Base-by-base conservation (phyloP, 1,140 invertebrate genomes). In the Trypoxylus dichotomus region DNA sequence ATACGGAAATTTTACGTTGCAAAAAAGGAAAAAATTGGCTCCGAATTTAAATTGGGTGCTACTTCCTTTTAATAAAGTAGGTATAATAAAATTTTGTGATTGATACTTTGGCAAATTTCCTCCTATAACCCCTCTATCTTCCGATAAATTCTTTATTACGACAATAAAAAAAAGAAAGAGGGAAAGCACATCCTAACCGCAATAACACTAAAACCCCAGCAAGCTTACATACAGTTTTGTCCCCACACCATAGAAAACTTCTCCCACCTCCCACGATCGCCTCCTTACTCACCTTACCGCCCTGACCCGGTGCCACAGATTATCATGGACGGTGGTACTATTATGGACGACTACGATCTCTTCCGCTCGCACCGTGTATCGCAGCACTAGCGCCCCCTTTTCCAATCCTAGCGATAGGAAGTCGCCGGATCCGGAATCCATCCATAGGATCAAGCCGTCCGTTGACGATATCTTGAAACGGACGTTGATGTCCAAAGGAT, bases 401-500 rank as follows among this genome's bases (percentile, higher is more conserved):
- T 94, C 91, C 73, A 98, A 90, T 47, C 95, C 96, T 54, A 98
- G 88, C 13, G 94, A 93, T 21, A 98, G 87, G 87, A 94, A 98
- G 81, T 92, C 91, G 41, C 89, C 89, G 78, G 87, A 88, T 79
- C 89, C 89, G 80, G 92, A 90, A n/a, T 96, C 95, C 78, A 92
- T 93, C 96, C 96, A 98, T 24, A 98, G 87, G n/a, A 98, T 88
- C 72, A 98, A 87, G 0, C 96, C 96, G 82, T 91, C 87, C n/a
- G 89, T 86, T 29, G 85, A 90, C 76, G 87, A 89, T 58, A 91
- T 91, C 83, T 89, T 91, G 85, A 95, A 94, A 85, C 83, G 88
- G 85, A 97, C 91, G 87, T 94, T 94, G 80, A 97, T 92, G 85
- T 95, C 93, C 77, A 96, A 89, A 79, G 92, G 92, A 86, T 93